Evolutionary conservation across 1,140 invertebrate genomes (phyloP).

Genomic region (Cherax destructor): DNA sequence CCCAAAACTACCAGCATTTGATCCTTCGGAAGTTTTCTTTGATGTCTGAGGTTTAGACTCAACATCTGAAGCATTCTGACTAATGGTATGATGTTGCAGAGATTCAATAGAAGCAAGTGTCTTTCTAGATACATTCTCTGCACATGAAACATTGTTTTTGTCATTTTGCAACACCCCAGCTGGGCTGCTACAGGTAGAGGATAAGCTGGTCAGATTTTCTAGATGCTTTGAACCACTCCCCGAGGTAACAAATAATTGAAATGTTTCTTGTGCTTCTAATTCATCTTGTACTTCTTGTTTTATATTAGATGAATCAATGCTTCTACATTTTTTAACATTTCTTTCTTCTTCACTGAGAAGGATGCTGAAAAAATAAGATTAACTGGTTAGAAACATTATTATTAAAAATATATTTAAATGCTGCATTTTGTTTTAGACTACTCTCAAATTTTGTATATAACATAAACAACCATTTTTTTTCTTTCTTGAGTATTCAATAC

Average conservation of each 20-base stretch:
- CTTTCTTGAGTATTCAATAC: too few species aligned
- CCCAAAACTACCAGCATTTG: neutral
- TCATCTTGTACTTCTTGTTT: neutral
- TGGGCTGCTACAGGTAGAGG: neutral
- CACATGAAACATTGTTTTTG: neutral
- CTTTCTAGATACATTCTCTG: neutral
- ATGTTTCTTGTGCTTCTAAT: neutral
- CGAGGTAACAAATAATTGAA: neutral
- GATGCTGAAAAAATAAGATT: neutral
- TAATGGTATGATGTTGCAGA: neutral
- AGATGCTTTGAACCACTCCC: neutral
- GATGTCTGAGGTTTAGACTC: neutral
- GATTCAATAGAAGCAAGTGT: neutral
- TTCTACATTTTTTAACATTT: neutral
- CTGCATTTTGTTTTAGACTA: too few species aligned
- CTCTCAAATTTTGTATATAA: too few species aligned
- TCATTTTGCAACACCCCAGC: neutral
- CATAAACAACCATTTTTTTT: too few species aligned
- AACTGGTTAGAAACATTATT: neutral
- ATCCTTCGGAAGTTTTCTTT: neutral
- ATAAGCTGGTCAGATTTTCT: neutral
- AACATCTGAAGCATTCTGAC: neutral
- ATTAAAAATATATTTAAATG: too few species aligned
- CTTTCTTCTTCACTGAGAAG: neutral
- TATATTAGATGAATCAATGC: neutral